Base-by-base conservation (phyloP, 2,113 vertebrate species). In the Hemibagrus wyckioides region DNA sequence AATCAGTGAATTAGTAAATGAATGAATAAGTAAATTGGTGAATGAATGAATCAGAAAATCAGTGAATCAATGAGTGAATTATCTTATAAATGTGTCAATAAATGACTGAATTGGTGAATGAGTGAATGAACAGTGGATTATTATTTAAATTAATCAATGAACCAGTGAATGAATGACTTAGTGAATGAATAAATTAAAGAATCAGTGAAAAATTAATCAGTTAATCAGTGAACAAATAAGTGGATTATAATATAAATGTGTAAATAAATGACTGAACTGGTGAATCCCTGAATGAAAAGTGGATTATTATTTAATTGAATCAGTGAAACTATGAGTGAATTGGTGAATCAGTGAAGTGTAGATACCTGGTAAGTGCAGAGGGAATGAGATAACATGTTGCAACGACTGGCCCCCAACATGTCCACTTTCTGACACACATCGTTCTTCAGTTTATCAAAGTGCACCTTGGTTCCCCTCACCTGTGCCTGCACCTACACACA, bases 401-500 rank as follows among this genome's bases (percentile, higher is more conserved):
- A 97, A 89, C 94, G 95, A 71, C 94, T 97, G 17, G 95, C 95
- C 90, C 96, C 95, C 80, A 97, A 94, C 90, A 96, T 95, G 86
- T 96, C 97, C 82, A 96, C 95, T 91, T 97, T 96, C 93, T 96
- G 95, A 92, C 96, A 97, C 73, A 96, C 86, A 0, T 96, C 96
- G 23, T 95, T 97, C 92, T 97, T 96, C 88, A 96, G 94, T 88
- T 97, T 97, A 91, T 97, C 96, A 89, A 94, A 97, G 73, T 96
- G 94, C 80, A 90, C 44, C 92, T 96, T 97, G 2, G 95, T 94
- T 59, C 92, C 96, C 88, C 94, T 94, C 89, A 96, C 95, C 94
- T 97, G 95, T 21, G 91, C 90, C 88, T 97, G 95, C 63, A 96
- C 94, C 96, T 97, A 88, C 17, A 90, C 33, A 87, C 56, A 83